Evolutionary conservation across 1,140 invertebrate genomes (phyloP).

Genomic region (Spodoptera litura): DNA sequence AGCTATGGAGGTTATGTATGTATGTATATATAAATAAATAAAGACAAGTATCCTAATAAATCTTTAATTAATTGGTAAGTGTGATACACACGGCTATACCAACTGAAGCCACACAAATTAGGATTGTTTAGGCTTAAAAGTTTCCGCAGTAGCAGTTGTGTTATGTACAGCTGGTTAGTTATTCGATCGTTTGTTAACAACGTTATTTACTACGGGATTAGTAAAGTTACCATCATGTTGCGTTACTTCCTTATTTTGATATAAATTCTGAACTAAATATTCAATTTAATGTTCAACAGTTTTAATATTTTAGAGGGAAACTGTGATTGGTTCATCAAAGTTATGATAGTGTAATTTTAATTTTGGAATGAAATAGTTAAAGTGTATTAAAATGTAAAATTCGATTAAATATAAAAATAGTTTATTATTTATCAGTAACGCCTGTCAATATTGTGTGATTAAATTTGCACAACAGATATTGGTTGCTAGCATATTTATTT

Average conservation of each 20-base stretch:
- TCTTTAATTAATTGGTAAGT: background rate
- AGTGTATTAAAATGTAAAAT: no score
- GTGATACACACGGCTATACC: background rate
- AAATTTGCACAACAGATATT: background rate
- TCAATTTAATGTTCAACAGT: no score
- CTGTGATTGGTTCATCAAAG: no score
- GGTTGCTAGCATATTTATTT: slow-evolving; percentile 1
- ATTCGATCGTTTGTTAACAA: background rate
- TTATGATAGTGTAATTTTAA: no score
- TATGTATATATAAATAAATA: background rate
- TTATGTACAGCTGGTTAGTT: slow-evolving; percentile 9
- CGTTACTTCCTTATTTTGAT: background rate
- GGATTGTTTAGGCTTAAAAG: slow-evolving; percentile 12
- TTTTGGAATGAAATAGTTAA: no score
- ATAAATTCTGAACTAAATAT: background rate
- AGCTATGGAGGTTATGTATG: background rate
- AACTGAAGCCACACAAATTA: slow-evolving; percentile 27
- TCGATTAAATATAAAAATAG: no score
- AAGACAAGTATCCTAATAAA: background rate
- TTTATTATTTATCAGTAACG: no score
- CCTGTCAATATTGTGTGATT: background rate
- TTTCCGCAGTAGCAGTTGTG: slow-evolving; percentile 2
- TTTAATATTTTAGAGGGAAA: no score
- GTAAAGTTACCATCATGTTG: background rate
- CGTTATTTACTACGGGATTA: slow-evolving; percentile 1